Evolutionary conservation across 1,140 invertebrate genomes (phyloP).

Genomic region (Sminthurinus signatus): DNA sequence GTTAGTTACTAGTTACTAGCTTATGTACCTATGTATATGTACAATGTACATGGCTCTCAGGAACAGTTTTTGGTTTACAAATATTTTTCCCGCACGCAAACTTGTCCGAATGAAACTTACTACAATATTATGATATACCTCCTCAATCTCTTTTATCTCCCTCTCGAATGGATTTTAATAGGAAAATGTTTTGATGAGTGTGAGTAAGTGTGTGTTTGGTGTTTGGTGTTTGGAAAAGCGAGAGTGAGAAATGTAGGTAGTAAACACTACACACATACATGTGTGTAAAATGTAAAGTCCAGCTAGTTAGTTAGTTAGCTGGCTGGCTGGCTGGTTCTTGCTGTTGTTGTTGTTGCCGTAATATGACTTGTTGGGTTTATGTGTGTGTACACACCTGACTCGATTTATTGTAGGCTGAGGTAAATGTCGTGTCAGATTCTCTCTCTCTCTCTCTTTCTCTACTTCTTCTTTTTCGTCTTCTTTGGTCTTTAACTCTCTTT

Average conservation of each 20-base stretch:
- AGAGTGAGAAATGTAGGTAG: background rate
- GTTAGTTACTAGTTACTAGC: too few relatives aligned
- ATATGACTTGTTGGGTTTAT: background rate
- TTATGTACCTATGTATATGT: too few relatives aligned
- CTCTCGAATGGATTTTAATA: background rate
- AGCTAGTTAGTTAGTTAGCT: too few relatives aligned
- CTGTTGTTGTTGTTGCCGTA: too few relatives aligned
- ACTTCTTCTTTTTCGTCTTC: background rate
- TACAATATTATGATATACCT: constrained; percentile 12
- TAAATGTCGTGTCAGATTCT: constrained; percentile 23
- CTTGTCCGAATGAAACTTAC: constrained; percentile 14
- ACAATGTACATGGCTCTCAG: too few relatives aligned
- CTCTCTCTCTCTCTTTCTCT: constrained; percentile 1
- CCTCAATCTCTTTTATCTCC: background rate
- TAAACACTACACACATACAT: too few relatives aligned
- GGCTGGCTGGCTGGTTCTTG: too few relatives aligned
- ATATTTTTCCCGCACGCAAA: constrained; percentile 37
- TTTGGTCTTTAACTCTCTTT: background rate
- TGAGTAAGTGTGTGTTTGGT: background rate
- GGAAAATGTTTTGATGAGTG: background rate
- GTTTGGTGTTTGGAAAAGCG: too few relatives aligned
- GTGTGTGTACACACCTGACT: constrained; percentile 15
- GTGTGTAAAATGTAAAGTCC: too few relatives aligned
- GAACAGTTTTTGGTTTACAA: background rate
- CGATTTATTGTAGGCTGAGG: constrained; percentile 30